A percentile compares a stretch with the other conserved stretches of the same genome.
phyloP scores from a whole-genome alignment of 1,140 invertebrate species.

The Thaumatotibia leucotreta region DNA sequence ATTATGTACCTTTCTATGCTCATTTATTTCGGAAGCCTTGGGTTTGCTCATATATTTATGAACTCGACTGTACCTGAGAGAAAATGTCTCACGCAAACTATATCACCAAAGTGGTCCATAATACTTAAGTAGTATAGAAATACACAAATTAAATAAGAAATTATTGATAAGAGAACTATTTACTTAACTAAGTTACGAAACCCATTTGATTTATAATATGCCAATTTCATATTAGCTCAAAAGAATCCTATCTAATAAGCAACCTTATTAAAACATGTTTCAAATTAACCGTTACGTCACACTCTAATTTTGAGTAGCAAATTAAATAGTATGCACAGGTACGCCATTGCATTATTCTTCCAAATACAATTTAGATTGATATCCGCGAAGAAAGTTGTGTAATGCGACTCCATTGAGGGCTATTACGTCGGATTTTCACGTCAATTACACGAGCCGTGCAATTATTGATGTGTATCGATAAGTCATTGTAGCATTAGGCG shows the following conservation, averaged over 20 bases:
- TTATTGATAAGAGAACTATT: no score
- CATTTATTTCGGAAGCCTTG: no score
- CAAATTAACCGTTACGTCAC: slow-evolving; percentile 2
- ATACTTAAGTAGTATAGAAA: no score
- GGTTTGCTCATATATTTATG: no score
- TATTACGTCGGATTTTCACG: slow-evolving; percentile 10
- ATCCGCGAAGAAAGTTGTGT: slow-evolving; percentile 14
- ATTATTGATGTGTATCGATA: slow-evolving; percentile 14
- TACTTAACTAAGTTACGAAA: background rate
- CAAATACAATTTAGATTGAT: slow-evolving; percentile 13
- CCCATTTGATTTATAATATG: background rate
- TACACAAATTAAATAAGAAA: no score
- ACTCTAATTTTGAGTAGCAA: slow-evolving; percentile 8
- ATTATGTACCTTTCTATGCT: no score
- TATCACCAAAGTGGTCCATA: no score
- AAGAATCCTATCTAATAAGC: background rate
- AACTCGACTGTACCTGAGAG: no score
- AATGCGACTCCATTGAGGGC: slow-evolving; percentile 9
- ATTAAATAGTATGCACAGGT: slow-evolving; percentile 11
- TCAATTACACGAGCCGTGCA: slow-evolving; percentile 14
- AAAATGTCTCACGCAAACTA: no score
- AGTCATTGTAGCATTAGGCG: slow-evolving; percentile 1
- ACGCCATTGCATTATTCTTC: slow-evolving; percentile 9
- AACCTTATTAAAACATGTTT: slow-evolving; percentile 3
- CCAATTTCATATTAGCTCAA: background rate